These are phyloP conservation scores for Rhizoglyphus robini DNA, from an alignment of 1,140 invertebrate genomes.

Conservation along the genomic window DNA sequence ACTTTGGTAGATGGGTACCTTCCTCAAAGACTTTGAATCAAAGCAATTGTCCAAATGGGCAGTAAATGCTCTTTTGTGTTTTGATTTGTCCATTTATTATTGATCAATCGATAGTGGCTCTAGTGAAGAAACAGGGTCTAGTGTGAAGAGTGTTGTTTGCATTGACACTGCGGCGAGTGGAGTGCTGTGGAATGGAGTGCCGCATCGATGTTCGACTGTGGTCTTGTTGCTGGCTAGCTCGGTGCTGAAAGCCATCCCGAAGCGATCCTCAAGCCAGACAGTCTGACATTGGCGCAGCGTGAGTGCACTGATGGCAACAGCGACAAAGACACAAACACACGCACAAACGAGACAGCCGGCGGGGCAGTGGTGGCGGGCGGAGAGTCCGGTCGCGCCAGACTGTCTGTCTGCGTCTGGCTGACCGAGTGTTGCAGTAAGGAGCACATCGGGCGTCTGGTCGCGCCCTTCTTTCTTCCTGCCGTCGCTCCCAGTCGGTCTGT, in stretches of 20 bases:
- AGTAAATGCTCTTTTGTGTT: too few relatives aligned
- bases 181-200: too few relatives aligned
- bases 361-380: background rate
- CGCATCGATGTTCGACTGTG: background rate
- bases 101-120: too few relatives aligned
- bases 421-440: background rate
- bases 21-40: too few relatives aligned
- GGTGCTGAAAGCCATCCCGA: background rate
- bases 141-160: too few relatives aligned
- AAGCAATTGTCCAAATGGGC: too few relatives aligned
- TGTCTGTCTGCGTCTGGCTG: background rate
- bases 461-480: background rate
- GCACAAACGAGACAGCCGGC: background rate
- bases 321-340: background rate
- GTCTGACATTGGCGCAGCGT: background rate
- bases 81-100: too few relatives aligned
- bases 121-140: too few relatives aligned
- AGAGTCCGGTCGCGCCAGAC: background rate
- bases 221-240: background rate
- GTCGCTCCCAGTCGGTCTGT: background rate
- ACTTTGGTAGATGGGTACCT: too few relatives aligned
- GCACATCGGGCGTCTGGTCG: background rate
- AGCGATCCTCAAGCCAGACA: background rate
- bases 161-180: too few relatives aligned
- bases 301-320: background rate